Conservation (phyloP, 2,113 vertebrate genomes). For the Merops nubicus region DNA sequence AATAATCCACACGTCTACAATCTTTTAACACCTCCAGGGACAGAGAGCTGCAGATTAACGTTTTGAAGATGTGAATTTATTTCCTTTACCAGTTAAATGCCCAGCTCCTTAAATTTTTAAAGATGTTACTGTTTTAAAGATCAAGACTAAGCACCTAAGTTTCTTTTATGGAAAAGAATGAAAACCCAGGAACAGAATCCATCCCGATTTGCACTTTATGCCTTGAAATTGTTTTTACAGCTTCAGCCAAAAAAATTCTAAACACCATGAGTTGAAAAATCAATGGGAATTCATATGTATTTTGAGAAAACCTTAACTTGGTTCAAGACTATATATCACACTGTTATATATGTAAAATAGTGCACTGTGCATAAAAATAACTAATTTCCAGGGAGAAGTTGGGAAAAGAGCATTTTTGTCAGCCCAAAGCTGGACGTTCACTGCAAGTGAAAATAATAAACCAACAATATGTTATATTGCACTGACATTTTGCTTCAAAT, state of each 20-base stretch:
- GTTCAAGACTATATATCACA: neutral
- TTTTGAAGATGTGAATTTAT: neutral
- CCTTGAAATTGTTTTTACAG: neutral
- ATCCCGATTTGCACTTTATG: neutral
- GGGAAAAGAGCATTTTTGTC: neutral
- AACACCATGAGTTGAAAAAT: neutral
- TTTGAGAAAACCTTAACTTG: neutral
- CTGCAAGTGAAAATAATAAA: neutral
- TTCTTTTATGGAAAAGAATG: neutral
- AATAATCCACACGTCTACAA: neutral
- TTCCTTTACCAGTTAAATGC: neutral
- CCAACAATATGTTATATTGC: neutral
- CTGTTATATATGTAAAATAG: neutral
- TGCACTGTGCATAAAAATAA: neutral
- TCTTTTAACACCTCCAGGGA: neutral
- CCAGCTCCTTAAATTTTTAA: neutral
- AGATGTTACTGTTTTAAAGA: neutral
- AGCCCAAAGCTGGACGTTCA: neutral
- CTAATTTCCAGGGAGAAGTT: neutral
- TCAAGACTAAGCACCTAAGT: neutral
- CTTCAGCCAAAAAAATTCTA: neutral
- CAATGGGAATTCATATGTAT: neutral
- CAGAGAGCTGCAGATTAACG: neutral
- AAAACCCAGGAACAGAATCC: neutral
- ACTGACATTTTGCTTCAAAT: neutral